Conservation (phyloP, 2,888 invertebrate species). For the Xylota segnis region DNA sequence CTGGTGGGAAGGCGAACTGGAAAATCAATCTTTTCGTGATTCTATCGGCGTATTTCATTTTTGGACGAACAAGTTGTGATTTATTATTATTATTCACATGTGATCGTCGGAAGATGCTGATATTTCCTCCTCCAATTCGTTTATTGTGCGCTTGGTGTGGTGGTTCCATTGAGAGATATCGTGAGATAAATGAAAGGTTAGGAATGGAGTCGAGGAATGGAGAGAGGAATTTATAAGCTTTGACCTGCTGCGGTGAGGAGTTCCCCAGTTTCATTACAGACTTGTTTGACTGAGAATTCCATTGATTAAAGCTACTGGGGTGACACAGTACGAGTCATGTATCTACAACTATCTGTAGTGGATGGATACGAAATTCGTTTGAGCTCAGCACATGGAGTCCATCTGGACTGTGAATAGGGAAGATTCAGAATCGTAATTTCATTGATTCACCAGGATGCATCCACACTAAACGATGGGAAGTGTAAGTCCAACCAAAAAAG, state of each 20-base stretch:
- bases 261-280: no score
- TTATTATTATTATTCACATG: conserved; percentile 39
- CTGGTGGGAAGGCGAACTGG: conserved; percentile 2
- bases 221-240: no score
- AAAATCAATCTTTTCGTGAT: conserved; percentile 22
- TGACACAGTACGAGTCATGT: no score
- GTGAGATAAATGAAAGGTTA: background rate
- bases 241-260: no score
- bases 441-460: conserved; percentile 81
- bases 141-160: background rate
- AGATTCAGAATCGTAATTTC: conserved; percentile 81
- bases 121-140: background rate
- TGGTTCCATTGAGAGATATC: background rate
- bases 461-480: conserved; percentile 83
- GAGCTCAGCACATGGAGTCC: conserved; percentile 91
- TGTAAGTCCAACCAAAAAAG: conserved; percentile 85
- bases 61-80: conserved; percentile 25
- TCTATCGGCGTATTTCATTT: conserved; percentile 7
- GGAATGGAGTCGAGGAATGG: background rate
- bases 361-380: conserved; percentile 88
- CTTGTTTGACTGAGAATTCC: no score
- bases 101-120: conserved; percentile 14
- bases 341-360: conserved; percentile 79
- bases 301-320: no score
- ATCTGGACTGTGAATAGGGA: conserved; percentile 86